phyloP scores from a whole-genome alignment of 1,140 invertebrate species.

The Holcopasites calliopsidis region DNA sequence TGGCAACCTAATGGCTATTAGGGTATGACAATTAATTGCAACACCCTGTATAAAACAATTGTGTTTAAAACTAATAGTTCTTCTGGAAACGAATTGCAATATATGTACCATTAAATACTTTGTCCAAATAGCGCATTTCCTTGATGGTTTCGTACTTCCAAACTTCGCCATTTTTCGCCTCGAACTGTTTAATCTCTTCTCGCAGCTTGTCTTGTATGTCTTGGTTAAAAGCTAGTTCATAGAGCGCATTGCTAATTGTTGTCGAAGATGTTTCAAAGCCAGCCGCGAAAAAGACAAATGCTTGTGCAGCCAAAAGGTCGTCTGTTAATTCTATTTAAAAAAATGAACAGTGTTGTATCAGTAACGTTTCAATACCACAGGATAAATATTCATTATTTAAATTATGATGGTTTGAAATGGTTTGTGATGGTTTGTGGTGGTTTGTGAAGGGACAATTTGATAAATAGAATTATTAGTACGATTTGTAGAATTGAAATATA shows the following conservation, averaged over 20 bases:
- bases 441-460: neutral
- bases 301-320: constrained; percentile 65
- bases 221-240: constrained; percentile 79
- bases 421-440: too few species aligned
- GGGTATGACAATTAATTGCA: too few species aligned
- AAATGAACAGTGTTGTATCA: constrained; percentile 25
- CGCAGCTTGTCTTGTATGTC: constrained; percentile 79
- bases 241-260: constrained; percentile 75
- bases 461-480: too few species aligned
- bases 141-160: constrained; percentile 63
- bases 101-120: constrained; percentile 61
- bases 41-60: neutral
- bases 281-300: constrained; percentile 78
- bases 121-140: constrained; percentile 67
- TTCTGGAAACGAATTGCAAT: too few species aligned
- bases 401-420: too few species aligned
- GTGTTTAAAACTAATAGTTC: too few species aligned
- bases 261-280: constrained; percentile 82
- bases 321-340: constrained; percentile 63
- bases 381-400: neutral
- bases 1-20: too few species aligned
- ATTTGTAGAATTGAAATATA: too few species aligned
- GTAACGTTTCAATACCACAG: too few species aligned
- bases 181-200: constrained; percentile 75
- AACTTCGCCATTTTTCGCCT: constrained; percentile 43